Evolutionary conservation across 2,888 invertebrate genomes (phyloP).

Genomic region (Temnothorax ravouxi): DNA sequence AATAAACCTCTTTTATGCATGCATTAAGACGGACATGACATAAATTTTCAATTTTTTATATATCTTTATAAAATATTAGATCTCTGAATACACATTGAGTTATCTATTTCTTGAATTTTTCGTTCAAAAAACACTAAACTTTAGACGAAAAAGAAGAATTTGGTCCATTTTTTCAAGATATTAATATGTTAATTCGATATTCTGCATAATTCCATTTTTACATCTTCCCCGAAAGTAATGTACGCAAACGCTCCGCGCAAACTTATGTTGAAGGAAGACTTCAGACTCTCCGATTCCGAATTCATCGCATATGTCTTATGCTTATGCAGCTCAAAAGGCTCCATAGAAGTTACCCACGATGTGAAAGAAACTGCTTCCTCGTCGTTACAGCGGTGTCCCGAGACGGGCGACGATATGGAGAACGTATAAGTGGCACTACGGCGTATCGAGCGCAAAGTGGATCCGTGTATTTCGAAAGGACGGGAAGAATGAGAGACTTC

Average conservation of each 20-base stretch:
- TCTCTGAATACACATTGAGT: not conserved
- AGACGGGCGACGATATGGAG: conserved; percentile 17
- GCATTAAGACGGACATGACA: not conserved
- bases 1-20: not conserved
- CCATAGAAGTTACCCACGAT: not conserved
- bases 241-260: not conserved
- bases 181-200: not conserved
- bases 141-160: not conserved
- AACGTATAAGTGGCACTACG: conserved; percentile 32
- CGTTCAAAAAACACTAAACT: not conserved
- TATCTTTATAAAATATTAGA: conserved; percentile 3
- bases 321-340: not conserved
- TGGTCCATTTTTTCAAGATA: not conserved
- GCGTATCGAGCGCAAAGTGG: conserved; percentile 34
- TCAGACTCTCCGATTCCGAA: not conserved
- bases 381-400: not conserved
- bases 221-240: not conserved
- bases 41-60: not conserved
- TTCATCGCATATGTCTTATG: not conserved
- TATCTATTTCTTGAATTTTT: not conserved
- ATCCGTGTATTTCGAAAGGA: conserved; percentile 41
- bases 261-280: not conserved
- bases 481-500: conserved; percentile 42
- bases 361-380: conserved; percentile 8
- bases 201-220: not conserved